Conservation (phyloP, 1,140 invertebrate species). For the Neodiprion lecontei region DNA sequence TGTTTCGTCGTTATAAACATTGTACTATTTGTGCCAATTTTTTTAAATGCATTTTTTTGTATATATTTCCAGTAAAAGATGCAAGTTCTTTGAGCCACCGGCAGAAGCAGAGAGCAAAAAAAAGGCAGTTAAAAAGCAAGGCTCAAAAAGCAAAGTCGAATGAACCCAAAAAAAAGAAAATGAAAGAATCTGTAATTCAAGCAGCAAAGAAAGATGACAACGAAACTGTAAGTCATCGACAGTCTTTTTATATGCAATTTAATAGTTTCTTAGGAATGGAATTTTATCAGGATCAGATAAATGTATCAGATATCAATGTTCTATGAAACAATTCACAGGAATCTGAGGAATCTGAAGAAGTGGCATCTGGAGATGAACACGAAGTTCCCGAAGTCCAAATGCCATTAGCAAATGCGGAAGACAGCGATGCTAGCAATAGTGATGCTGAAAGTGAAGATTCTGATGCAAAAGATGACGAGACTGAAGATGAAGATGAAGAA, state of each 20-base stretch:
- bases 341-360: constrained; percentile 32
- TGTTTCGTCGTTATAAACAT: constrained; percentile 15
- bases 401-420: constrained; percentile 32
- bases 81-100: constrained; percentile 68
- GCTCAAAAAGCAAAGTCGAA: constrained; percentile 49
- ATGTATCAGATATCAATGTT: too few relatives aligned
- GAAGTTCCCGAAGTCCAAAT: constrained; percentile 27
- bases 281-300: too few relatives aligned
- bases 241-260: background rate
- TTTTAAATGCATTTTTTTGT: constrained; percentile 19
- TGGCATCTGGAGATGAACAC: constrained; percentile 41
- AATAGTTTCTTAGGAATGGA: too few relatives aligned
- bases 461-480: constrained; percentile 40
- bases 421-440: constrained; percentile 54
- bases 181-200: constrained; percentile 32
- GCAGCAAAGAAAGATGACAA: constrained; percentile 23
- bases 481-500: constrained; percentile 54
- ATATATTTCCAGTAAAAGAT: constrained; percentile 52
- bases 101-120: constrained; percentile 72
- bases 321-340: constrained; percentile 28
- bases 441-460: constrained; percentile 39
- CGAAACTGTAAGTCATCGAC: constrained; percentile 28
- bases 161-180: constrained; percentile 27
- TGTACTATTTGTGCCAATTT: constrained; percentile 25
- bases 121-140: constrained; percentile 67